A percentile compares a stretch with the other conserved stretches of the same genome.
Conservation (phyloP, 2,113 vertebrate genomes). For the Saimiri boliviensis region DNA sequence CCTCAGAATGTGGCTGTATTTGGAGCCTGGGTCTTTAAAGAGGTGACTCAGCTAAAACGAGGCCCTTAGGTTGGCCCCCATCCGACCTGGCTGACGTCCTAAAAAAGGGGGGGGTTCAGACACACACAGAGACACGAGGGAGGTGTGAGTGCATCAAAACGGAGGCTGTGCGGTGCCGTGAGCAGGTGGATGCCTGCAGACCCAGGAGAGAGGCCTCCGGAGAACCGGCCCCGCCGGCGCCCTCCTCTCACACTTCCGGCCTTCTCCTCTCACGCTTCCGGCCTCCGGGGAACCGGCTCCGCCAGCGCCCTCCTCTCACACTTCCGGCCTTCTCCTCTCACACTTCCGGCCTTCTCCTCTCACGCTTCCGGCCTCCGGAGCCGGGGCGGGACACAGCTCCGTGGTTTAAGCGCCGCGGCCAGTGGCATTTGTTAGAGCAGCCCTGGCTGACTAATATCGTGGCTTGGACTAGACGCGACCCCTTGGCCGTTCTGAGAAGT, state of each 20-base stretch:
- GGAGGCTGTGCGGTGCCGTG: accelerated
- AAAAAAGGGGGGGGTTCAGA: not conserved
- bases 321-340: too few species aligned
- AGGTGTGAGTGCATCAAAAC: not conserved
- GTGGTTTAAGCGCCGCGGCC: not conserved
- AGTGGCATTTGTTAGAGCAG: not conserved
- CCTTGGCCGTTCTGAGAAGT: not conserved
- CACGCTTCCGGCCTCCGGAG: not conserved
- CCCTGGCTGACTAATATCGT: not conserved
- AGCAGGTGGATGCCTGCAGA: not conserved
- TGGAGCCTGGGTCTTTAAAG: not conserved
- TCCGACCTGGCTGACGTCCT: not conserved
- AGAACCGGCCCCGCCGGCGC: not conserved
- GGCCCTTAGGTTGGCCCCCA: not conserved
- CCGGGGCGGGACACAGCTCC: not conserved
- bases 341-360: too few species aligned
- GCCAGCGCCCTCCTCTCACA: not conserved
- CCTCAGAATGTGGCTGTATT: not conserved
- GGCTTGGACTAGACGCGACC: not conserved
- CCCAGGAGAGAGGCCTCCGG: not conserved
- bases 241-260: not conserved
- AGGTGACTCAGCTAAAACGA: not conserved
- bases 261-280: not conserved
- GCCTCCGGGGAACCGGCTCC: not conserved
- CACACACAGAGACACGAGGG: not conserved